Base-by-base conservation (phyloP, 2,797 vertebrate species). In the Peromyscus nudipes region DNA sequence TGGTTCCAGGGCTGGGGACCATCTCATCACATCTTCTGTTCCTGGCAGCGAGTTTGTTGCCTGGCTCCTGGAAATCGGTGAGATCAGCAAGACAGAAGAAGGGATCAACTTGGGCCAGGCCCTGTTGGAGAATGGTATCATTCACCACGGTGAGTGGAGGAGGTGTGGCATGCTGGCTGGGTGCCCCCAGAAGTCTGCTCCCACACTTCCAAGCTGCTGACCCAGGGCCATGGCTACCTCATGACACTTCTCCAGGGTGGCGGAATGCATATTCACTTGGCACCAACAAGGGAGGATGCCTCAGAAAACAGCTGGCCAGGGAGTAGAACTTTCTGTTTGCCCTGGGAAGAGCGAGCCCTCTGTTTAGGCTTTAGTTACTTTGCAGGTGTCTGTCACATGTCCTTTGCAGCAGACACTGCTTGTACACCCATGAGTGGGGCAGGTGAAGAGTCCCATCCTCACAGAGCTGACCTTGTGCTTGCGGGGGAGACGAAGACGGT, bases 71-170 rank as follows among this genome's bases (percentile, higher is more conserved):
- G 99, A 99, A 97, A 99, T 99, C 3, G 99, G 99, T 37, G 99
- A 99, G 98, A 99, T 99, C 99, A 99, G 99, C 98, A 99, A 99
- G 98, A 99, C 99, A 0, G 99, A 99, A 60, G 99, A 99, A 98
- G 99, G 99, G 6, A 99, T 99, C 97, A 99, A 99, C 98, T 97
- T 99, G 98, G 99, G 99, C 98, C 99, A 99, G 98, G 99, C 99
- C 14, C 98, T 99, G 60, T 86, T 99, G 98, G 99, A 99, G 98
- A 99, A 99, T 2, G 99, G 99, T 92, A 99, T 99, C 95, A 99
- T 99, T 98, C 99, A 99, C 98, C 99, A 99, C 1, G 99, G 99
- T 99, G 98, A 99, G 99, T 98, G 27, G 81, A 65, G 46, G 65
- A 16, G 69, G 77, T 2, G 4, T 34, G 29, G 55, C 14, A 1